These are phyloP conservation scores for Masticophis lateralis DNA, from an alignment of 2,797 vertebrate species.

Conservation along the genomic window DNA sequence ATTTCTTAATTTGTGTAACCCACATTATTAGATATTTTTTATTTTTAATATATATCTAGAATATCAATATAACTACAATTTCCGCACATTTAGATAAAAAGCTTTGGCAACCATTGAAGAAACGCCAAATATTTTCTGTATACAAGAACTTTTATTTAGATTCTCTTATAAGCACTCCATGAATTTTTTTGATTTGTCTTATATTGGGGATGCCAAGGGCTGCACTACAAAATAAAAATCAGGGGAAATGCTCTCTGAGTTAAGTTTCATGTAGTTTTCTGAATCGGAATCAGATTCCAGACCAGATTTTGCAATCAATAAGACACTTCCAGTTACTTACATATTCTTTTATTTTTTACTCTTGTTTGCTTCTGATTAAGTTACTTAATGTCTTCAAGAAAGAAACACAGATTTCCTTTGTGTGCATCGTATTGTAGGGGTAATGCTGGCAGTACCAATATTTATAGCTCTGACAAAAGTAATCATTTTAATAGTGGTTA, in stretches of 20 bases:
- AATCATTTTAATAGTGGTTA: background rate
- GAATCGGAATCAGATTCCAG: background rate
- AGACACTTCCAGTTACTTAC: background rate
- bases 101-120: background rate
- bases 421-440: background rate
- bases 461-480: background rate
- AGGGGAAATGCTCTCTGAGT: background rate
- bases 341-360: background rate
- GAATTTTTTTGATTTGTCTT: background rate
- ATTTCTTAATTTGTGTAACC: background rate
- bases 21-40: background rate
- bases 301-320: background rate
- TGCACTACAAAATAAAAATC: background rate
- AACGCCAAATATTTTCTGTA: background rate
- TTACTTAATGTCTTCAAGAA: conserved; percentile 8
- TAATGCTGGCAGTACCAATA: background rate
- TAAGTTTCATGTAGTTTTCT: background rate
- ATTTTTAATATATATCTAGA: background rate
- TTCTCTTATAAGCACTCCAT: background rate
- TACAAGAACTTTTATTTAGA: background rate
- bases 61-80: background rate
- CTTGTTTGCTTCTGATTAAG: background rate
- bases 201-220: background rate
- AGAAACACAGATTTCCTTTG: background rate
- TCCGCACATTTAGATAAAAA: background rate